Base-by-base conservation (phyloP, 2,888 invertebrate species). In the Drosophila greeni region DNA sequence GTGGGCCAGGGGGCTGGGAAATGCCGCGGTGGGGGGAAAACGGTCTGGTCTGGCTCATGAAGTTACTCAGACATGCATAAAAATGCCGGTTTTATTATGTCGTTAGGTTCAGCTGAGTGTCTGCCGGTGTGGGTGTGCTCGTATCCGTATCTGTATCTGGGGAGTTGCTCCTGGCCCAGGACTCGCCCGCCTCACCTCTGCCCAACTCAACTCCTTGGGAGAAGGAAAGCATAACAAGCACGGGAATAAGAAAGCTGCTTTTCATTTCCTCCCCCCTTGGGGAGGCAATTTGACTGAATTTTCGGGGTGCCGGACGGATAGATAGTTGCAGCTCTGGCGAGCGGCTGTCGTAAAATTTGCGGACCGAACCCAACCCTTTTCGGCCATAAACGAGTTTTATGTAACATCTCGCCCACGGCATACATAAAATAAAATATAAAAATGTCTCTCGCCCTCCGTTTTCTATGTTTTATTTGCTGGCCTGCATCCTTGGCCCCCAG, bases 1-100 rank as follows among this genome's bases (percentile, higher is more conserved):
- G 47, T 48, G 45, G 48, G 6, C 24, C 11, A 18, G 1, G 56
- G 45, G 26, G 18, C 9, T 26, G 39, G 29, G 7, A 26, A 42
- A 24, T 45, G 45, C 29, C 45, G 40, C 16, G 29, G 29, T 24
- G 9, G 48, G 65, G 47, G 45, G 56, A 14, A 26, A 42, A 40
- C 47, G 58, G 66, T 72, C 75, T 73, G 77, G 69, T 58, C 66
- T 74, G 78, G 74, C 75, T 74, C 78, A 78, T 78, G 78, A 78
- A 78, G 81, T 78, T 81, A 78, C 78, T 78, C 81, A 82, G 82
- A 83, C 82, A 82, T 82, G 82, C 82, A 83, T 83, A 82, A 83
- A 82, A 83, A 83, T 83, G 82, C 82, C 82, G 82, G 82, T 81
- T 82, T 82, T 82, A 81, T 81, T 82, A 81, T 82, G 81, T 80